phyloP scores from a whole-genome alignment of 2,113 vertebrate species.

The Phaethon lepturus region DNA sequence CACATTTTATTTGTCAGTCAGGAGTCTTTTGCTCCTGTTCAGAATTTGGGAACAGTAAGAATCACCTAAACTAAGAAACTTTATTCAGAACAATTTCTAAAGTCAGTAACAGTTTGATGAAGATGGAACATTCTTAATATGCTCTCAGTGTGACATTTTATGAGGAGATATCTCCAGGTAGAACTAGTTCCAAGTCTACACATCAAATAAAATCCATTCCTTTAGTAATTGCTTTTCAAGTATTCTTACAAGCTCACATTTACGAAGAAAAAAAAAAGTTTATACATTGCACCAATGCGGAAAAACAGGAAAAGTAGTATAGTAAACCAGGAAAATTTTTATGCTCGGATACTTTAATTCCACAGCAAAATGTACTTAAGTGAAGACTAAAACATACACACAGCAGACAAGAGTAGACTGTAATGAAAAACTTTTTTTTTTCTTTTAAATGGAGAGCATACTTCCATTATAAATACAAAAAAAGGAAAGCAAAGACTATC shows the following conservation, averaged over 20 bases:
- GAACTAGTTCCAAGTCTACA: neutral
- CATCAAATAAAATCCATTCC: neutral
- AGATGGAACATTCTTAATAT: neutral
- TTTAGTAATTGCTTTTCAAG: neutral
- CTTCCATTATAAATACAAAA: neutral
- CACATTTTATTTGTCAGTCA: neutral
- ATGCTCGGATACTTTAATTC: neutral
- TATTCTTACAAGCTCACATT: neutral
- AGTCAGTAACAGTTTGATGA: neutral
- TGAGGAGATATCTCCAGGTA: neutral
- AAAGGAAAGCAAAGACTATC: neutral
- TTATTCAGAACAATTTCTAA: neutral
- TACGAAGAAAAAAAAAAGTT: neutral
- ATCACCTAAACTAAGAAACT: neutral
- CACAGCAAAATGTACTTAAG: neutral
- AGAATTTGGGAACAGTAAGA: neutral
- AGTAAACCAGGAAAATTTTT: neutral
- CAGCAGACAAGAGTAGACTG: neutral
- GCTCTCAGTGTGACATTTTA: neutral
- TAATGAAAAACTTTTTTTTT: neutral
- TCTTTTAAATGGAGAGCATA: neutral
- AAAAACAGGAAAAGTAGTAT: neutral
- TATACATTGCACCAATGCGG: neutral
- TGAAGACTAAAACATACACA: neutral
- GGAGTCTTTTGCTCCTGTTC: neutral